These are phyloP conservation scores for Leptocoma aspasia DNA, from an alignment of 2,113 vertebrate genomes.

Conservation along the genomic window DNA sequence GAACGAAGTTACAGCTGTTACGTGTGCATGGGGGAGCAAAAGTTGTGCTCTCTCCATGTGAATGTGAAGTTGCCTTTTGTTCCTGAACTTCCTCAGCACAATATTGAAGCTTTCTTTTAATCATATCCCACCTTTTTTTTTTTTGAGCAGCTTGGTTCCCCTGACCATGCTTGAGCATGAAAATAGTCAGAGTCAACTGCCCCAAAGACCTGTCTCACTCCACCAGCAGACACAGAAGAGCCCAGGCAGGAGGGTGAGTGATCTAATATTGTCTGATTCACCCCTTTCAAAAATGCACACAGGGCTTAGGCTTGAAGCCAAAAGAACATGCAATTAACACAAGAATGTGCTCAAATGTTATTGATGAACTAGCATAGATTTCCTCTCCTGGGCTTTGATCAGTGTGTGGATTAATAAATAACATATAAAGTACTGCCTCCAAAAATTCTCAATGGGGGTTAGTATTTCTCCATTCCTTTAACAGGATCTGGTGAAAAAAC, in stretches of 20 bases:
- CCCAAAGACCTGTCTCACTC: background rate
- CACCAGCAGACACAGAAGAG: background rate
- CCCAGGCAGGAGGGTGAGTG: background rate
- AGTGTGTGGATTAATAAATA: background rate
- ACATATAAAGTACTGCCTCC: background rate
- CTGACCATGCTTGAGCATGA: background rate
- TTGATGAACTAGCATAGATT: background rate
- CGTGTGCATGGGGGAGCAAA: background rate
- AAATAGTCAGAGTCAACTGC: background rate
- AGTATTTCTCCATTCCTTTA: background rate
- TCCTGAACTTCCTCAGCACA: background rate
- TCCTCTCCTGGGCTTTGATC: background rate
- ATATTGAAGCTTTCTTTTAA: background rate
- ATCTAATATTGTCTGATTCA: background rate
- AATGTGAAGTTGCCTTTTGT: background rate
- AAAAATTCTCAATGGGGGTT: conserved; percentile 39
- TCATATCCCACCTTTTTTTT: background rate
- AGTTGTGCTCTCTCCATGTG: background rate
- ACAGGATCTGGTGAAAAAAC: background rate
- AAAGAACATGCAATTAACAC: background rate
- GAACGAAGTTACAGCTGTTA: conserved; percentile 42
- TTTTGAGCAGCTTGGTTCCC: background rate
- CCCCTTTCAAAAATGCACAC: background rate
- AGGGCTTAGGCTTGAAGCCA: background rate
- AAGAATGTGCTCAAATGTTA: background rate